phyloP scores from a whole-genome alignment of 2,797 vertebrate species.

The Taenioides sp. region DNA sequence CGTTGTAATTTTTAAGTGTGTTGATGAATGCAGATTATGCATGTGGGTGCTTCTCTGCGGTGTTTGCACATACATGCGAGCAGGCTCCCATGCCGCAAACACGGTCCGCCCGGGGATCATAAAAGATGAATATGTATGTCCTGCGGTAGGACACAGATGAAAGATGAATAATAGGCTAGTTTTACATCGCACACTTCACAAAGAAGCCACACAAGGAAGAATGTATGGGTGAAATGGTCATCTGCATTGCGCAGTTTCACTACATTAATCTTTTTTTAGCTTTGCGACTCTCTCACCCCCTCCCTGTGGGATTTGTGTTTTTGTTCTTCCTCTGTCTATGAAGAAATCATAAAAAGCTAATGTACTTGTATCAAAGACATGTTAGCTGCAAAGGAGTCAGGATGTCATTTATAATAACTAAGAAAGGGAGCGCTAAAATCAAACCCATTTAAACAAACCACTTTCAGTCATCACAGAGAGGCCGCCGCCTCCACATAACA shows the following conservation, averaged over 20 bases:
- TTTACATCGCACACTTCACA: constrained; percentile 25
- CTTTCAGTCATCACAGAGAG: constrained; percentile 27
- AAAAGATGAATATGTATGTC: constrained; percentile 67
- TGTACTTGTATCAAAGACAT: constrained; percentile 47
- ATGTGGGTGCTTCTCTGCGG: constrained; percentile 27
- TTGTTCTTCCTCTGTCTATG: constrained; percentile 23
- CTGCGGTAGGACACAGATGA: constrained; percentile 49
- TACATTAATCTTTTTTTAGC: constrained; percentile 27
- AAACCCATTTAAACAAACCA: constrained; percentile 16
- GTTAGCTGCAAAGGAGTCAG: constrained; percentile 30
- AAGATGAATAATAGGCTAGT: constrained; percentile 42
- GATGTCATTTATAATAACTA: constrained; percentile 18
- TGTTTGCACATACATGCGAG: constrained; percentile 40
- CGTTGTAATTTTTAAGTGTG: constrained; percentile 61
- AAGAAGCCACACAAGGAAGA: constrained; percentile 13
- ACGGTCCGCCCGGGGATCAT: constrained; percentile 27
- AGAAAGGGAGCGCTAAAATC: constrained; percentile 17
- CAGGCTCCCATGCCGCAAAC: constrained; percentile 29
- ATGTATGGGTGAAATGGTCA: constrained; percentile 30
- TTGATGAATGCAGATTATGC: constrained; percentile 66
- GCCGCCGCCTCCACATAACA: constrained; percentile 12
- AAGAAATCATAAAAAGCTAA: constrained; percentile 36
- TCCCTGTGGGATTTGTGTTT: constrained; percentile 27
- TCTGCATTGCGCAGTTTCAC: constrained; percentile 30
- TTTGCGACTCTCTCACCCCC: constrained; percentile 21